A percentile compares a stretch with the other conserved stretches of the same genome.
phyloP scores from a whole-genome alignment of 2,888 invertebrate species.

The Cataglyphis rosenhaueri region DNA sequence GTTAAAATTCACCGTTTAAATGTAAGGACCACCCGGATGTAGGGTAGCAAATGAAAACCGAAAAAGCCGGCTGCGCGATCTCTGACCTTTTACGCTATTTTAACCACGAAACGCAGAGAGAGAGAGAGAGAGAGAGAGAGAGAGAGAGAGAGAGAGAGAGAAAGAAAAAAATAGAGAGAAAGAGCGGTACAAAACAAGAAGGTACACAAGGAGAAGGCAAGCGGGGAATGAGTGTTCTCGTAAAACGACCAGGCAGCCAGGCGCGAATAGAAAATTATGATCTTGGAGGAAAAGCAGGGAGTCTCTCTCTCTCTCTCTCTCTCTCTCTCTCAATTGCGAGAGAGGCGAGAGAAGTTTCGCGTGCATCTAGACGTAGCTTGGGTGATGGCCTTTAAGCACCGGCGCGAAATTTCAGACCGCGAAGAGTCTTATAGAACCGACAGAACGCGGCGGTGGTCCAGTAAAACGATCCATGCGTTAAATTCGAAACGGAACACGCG shows the following conservation, averaged over 20 bases:
- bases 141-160: not conserved
- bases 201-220: slow-evolving; percentile 29
- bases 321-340: not conserved
- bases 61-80: not conserved
- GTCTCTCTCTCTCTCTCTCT: not conserved
- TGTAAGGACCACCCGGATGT: not conserved
- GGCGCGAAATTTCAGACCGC: slow-evolving; percentile 40
- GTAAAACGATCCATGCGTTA: slow-evolving; percentile 62
- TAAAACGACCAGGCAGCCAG: slow-evolving; percentile 25
- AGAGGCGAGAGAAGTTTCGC: slow-evolving; percentile 17
- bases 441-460: not conserved
- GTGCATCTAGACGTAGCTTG: not conserved
- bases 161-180: not conserved
- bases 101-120: slow-evolving; percentile 9
- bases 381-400: slow-evolving; percentile 15
- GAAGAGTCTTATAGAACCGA: slow-evolving; percentile 22
- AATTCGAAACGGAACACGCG: slow-evolving; percentile 75
- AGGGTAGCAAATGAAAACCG: not conserved
- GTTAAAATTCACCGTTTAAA: no score
- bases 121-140: not conserved
- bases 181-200: not conserved
- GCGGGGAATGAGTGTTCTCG: slow-evolving; percentile 21
- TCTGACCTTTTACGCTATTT: slow-evolving; percentile 21
- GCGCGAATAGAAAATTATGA: slow-evolving; percentile 40
- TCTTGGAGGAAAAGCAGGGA: slow-evolving; percentile 12